Conservation (phyloP, 1,140 invertebrate species). For the Tribolium castaneum region DNA sequence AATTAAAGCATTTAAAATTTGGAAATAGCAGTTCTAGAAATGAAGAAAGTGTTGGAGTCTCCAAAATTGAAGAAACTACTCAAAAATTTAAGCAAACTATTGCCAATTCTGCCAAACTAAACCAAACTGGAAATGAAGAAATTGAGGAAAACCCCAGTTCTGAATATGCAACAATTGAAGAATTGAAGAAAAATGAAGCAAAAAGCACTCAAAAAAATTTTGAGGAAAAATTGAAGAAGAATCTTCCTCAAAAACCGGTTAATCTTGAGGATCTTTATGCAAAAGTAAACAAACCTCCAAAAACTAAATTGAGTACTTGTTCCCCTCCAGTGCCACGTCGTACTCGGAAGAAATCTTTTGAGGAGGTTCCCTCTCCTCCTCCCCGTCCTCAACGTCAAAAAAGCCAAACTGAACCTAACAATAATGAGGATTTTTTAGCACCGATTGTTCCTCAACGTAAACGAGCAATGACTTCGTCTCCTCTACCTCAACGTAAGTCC, state of each 20-base stretch:
- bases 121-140: too few relatives aligned
- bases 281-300: conserved; percentile 48
- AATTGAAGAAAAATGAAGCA: too few relatives aligned
- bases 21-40: too few relatives aligned
- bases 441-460: conserved; percentile 50
- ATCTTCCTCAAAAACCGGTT: not conserved
- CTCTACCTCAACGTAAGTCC: conserved; percentile 44
- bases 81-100: too few relatives aligned
- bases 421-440: conserved; percentile 22
- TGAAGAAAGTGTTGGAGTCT: too few relatives aligned
- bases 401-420: conserved; percentile 35
- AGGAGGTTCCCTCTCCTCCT: conserved; percentile 39
- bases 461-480: conserved; percentile 47
- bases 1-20: too few relatives aligned
- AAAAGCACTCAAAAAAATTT: too few relatives aligned
- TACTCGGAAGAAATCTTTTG: conserved; percentile 41
- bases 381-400: conserved; percentile 49
- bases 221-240: not conserved
- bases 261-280: conserved; percentile 49
- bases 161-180: too few relatives aligned
- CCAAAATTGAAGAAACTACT: too few relatives aligned
- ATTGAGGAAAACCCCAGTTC: too few relatives aligned
- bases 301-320: conserved; percentile 4
- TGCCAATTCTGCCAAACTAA: too few relatives aligned
- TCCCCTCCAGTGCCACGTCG: conserved; percentile 46